Evolutionary conservation across 2,888 invertebrate genomes (phyloP).

Genomic region (Macaria liturata): DNA sequence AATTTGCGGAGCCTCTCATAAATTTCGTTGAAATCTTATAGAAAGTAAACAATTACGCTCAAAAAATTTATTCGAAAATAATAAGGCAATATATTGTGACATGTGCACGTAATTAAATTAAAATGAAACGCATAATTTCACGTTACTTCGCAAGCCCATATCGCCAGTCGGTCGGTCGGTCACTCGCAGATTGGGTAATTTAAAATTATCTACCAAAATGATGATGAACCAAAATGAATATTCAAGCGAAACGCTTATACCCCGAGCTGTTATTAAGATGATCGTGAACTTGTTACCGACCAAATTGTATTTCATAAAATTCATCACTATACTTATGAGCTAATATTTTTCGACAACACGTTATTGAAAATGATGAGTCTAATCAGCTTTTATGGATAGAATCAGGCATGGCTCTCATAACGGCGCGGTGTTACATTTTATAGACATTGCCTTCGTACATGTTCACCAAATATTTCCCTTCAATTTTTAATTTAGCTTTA

Average conservation of each 20-base stretch:
- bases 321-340: slow-evolving; percentile 80
- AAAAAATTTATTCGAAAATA: slow-evolving; percentile 12
- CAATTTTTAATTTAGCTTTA: too few species aligned
- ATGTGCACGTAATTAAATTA: slow-evolving; percentile 52
- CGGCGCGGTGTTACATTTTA: slow-evolving; percentile 2
- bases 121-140: slow-evolving; percentile 65
- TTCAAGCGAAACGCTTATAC: slow-evolving; percentile 79
- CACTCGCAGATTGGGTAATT: slow-evolving; percentile 68
- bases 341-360: slow-evolving; percentile 78
- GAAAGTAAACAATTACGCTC: slow-evolving; percentile 6
- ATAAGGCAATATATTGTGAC: slow-evolving; percentile 9
- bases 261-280: slow-evolving; percentile 76
- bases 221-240: slow-evolving; percentile 80
- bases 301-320: slow-evolving; percentile 81
- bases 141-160: slow-evolving; percentile 17
- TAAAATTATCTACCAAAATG: slow-evolving; percentile 79
- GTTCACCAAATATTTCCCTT: too few species aligned
- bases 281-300: slow-evolving; percentile 78
- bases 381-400: slow-evolving; percentile 32
- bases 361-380: slow-evolving; percentile 70
- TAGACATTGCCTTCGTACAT: slow-evolving; percentile 1
- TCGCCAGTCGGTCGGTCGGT: slow-evolving; percentile 36
- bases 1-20: too few species aligned
- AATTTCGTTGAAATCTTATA: too few species aligned
- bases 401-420: not conserved